These are phyloP conservation scores for Microcebus jonahi DNA, from an alignment of 2,113 vertebrate species.

Conservation along the genomic window DNA sequence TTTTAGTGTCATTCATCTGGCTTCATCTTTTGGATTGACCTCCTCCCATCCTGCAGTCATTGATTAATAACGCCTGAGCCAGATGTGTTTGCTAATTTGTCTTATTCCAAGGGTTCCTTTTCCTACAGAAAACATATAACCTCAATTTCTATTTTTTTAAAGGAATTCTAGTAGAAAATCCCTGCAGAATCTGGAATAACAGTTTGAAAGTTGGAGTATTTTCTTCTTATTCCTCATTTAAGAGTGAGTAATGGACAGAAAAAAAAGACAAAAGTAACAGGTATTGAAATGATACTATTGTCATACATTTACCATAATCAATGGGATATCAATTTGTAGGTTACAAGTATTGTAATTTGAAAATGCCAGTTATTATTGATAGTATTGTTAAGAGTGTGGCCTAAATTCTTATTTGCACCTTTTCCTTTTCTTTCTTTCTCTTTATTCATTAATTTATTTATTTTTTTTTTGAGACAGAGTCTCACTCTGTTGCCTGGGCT, in stretches of 20 bases:
- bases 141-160: not conserved
- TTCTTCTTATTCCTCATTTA: not conserved
- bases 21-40: constrained; percentile 5
- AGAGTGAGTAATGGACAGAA: not conserved
- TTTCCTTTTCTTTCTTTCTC: constrained; percentile 12
- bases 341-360: constrained; percentile 42
- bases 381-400: constrained; percentile 9
- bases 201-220: constrained; percentile 7
- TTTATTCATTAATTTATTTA: not conserved
- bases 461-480: too few relatives aligned
- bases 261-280: constrained; percentile 40
- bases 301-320: not conserved
- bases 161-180: constrained; percentile 37
- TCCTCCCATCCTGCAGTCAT: not conserved
- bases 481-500: too few relatives aligned
- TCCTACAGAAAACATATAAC: constrained; percentile 27
- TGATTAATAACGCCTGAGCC: not conserved
- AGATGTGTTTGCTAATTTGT: constrained; percentile 31
- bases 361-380: constrained; percentile 50
- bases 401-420: not conserved
- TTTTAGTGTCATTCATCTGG: not conserved
- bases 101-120: not conserved
- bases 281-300: constrained; percentile 29
- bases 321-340: constrained; percentile 9
- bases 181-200: not conserved